Evolutionary conservation across 2,113 vertebrate genomes (phyloP).

Genomic region (Engystomops pustulosus): DNA sequence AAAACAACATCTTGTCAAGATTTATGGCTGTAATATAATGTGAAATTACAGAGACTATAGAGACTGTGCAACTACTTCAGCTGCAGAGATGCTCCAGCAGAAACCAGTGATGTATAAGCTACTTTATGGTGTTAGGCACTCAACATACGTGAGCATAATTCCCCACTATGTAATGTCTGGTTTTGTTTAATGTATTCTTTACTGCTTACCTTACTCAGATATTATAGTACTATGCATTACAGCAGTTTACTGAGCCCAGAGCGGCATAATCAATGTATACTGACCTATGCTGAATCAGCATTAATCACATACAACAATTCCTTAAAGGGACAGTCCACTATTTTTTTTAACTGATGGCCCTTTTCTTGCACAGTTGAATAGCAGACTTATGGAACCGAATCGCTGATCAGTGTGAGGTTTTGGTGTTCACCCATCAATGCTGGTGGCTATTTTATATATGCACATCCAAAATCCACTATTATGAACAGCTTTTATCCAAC

Average conservation of each 20-base stretch:
- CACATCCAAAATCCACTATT: too few species aligned
- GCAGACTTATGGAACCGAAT: too few species aligned
- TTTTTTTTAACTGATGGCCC: too few species aligned
- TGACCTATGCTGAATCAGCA: too few species aligned
- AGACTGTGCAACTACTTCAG: conserved; percentile 9
- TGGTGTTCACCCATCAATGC: too few species aligned
- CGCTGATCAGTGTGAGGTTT: too few species aligned
- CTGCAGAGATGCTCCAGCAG: not conserved
- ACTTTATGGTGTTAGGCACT: not conserved
- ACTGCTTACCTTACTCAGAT: not conserved
- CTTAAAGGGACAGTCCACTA: too few species aligned
- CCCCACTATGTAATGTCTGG: conserved; percentile 33
- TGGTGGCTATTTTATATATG: too few species aligned
- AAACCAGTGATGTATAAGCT: conserved; percentile 21
- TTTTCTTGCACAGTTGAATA: too few species aligned
- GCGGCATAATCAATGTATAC: too few species aligned
- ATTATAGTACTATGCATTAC: not conserved
- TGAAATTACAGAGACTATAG: conserved; percentile 32
- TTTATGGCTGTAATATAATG: conserved; percentile 32
- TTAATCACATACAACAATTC: too few species aligned
- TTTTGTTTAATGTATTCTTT: not conserved
- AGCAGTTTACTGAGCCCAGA: not conserved
- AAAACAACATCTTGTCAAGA: not conserved
- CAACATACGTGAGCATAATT: not conserved
- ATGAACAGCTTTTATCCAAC: too few species aligned